phyloP scores from a whole-genome alignment of 2,888 invertebrate genomes.

The Apoderus coryli region DNA sequence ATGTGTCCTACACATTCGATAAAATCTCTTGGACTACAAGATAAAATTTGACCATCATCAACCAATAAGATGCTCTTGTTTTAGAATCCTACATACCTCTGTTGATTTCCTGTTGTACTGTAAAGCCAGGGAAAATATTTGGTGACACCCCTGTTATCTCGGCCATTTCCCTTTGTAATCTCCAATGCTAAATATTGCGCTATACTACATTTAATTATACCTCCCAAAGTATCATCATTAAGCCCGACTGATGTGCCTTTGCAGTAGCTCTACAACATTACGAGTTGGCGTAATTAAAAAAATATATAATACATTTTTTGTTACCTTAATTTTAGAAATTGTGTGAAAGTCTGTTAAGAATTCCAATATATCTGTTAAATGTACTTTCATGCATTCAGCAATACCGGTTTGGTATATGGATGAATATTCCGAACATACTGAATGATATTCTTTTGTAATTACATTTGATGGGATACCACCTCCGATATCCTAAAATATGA shows the following conservation, averaged over 20 bases:
- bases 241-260: slow-evolving; percentile 52
- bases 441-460: slow-evolving; percentile 41
- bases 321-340: slow-evolving; percentile 88
- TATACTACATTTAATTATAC: slow-evolving; percentile 88
- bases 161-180: slow-evolving; percentile 72
- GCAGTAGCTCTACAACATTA: slow-evolving; percentile 51
- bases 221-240: slow-evolving; percentile 93
- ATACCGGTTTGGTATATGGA: slow-evolving; percentile 67
- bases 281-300: not conserved
- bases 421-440: slow-evolving; percentile 29
- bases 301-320: slow-evolving; percentile 4
- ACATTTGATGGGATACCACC: slow-evolving; percentile 70
- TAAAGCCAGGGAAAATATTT: slow-evolving; percentile 85
- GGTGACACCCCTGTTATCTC: slow-evolving; percentile 68
- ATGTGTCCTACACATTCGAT: slow-evolving; percentile 92
- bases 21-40: slow-evolving; percentile 73
- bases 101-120: slow-evolving; percentile 63
- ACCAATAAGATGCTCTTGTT: slow-evolving; percentile 2
- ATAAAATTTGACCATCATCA: too few relatives aligned
- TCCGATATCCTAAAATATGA: slow-evolving; percentile 56
- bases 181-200: slow-evolving; percentile 90
- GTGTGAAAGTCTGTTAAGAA: slow-evolving; percentile 94
- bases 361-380: slow-evolving; percentile 85
- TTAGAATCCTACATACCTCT: slow-evolving; percentile 45
- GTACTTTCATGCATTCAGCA: slow-evolving; percentile 85